Base-by-base conservation (phyloP, 2,888 invertebrate genomes). In the Phyllotreta cruciferae region DNA sequence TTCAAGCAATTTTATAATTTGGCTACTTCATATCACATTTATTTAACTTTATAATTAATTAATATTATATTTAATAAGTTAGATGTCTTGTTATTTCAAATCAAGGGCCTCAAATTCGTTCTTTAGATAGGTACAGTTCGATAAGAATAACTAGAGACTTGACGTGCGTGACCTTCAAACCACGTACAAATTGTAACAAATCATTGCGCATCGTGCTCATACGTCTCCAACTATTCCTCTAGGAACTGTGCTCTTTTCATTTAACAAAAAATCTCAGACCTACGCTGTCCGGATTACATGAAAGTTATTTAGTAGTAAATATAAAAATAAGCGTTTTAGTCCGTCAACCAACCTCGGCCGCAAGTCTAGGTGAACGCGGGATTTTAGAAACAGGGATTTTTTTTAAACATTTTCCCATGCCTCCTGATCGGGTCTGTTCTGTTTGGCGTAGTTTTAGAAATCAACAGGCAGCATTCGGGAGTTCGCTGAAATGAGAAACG, bases 381-480 rank as follows among this genome's bases (percentile, higher is more conserved):
- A 24, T 9, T 24, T 49, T 13, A 49, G 7, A 35, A 49, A 49
- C 24, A 47, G 47, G 14, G 47, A 47, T 47, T 47, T 14, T n/a
- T 47, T 47, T 24, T 24, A 24, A 13, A 47, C 6, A 47, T n/a
- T 47, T 3, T 24, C 7, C 14, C 47, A 34, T 24, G 47, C 47
- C n/a, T 47, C 47, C 47, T 8, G 47, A 47, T 6, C 47, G n/a
- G 8, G 3, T 14, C 47, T 38, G 52, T 14, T 14, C 7, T 47
- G 49, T 34, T 49, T 49, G n/a, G 49, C 11, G 35, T 52, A 52
- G 37, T 37, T 52, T 7, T 38, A 52, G 52, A 52, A 37, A 52
- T 52, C 52, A 52, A 52, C 52, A 52, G 52, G 52, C 52, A 52
- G 10, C 52, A 52, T 8, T 52, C 52, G 52, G 37, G 52, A 52